Base-by-base conservation (phyloP, 2,888 invertebrate species). In the Hypsopygia costalis region DNA sequence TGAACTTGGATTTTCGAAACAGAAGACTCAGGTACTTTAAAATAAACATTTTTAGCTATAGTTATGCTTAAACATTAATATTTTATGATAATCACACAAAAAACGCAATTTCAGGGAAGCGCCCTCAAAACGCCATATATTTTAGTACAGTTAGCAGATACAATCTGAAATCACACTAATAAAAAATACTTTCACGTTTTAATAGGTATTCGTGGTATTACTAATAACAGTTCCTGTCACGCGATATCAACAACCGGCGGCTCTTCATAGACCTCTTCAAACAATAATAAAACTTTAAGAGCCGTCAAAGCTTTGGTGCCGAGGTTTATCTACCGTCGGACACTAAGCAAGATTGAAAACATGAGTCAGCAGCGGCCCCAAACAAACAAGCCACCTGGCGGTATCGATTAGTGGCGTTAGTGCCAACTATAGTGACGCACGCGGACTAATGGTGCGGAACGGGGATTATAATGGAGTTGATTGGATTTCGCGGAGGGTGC, bases 211-310 rank as follows among this genome's bases (percentile, higher is more conserved):
- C 4, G 3, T n/a, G 25, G 6, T 25, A 25, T 25, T 25, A 6
- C 6, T 4, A 25, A n/a, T 25, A 3, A 6, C 25, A 25, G 25
- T 25, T 25, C n/a, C 25, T n/a, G 25, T 8, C n/a, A 25, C 8
- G 6, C 6, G 7, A 25, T 25, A 25, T 6, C 7, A 3, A 6
- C 25, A n/a, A 25, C 16, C 16, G 16, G 4, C 16, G 16, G 33
- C 36, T n/a, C 28, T 32, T 30, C 20, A 36, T 22, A 36, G 44
- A 34, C 45, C 42, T 47, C 43, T 39, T 40, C 63, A 61, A 66
- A 67, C 58, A 60, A 52, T 55, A 62, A 64, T 68, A 64, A 63
- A 66, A 66, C 51, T 63, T 60, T 55, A 53, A 54, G 58, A 44
- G 56, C 46, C 41, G 37, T 44, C 45, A 30, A 36, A 40, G 43